A percentile compares a stretch with the other conserved stretches of the same genome.
phyloP scores from a whole-genome alignment of 2,888 invertebrate genomes.

The Heliconius charithonia region DNA sequence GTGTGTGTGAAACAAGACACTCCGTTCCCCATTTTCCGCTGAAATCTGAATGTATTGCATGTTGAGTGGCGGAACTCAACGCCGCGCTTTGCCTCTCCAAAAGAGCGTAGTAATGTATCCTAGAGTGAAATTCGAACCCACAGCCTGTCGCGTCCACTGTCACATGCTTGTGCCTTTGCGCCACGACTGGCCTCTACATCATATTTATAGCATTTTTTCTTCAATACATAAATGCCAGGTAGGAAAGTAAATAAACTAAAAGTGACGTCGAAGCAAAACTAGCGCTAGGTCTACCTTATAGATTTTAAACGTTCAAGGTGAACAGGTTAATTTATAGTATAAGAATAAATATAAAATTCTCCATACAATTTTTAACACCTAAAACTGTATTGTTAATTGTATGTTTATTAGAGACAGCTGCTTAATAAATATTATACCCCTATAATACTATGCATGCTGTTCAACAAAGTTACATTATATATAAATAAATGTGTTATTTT shows the following conservation, averaged over 20 bases:
- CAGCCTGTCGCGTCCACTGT: too few species aligned
- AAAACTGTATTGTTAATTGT: background rate
- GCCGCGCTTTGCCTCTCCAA: too few species aligned
- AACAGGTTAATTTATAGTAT: conserved; percentile 61
- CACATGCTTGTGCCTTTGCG: too few species aligned
- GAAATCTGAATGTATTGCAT: too few species aligned
- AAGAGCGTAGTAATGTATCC: too few species aligned
- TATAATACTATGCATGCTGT: too few species aligned
- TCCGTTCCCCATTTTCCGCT: too few species aligned
- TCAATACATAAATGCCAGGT: background rate
- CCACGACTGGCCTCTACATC: too few species aligned
- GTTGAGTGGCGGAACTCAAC: too few species aligned
- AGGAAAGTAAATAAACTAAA: background rate
- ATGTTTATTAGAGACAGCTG: background rate
- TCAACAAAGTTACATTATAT: background rate
- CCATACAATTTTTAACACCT: background rate
- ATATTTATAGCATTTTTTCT: background rate
- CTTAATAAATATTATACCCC: background rate
- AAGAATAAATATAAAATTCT: background rate
- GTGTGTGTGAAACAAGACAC: too few species aligned
- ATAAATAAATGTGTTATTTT: background rate
- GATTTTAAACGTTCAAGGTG: conserved; percentile 73
- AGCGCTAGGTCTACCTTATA: conserved; percentile 53
- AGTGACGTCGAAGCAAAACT: background rate
- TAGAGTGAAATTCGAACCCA: too few species aligned